Evolutionary conservation across 1,140 invertebrate species (phyloP).

Genomic region (Drosophila ficusphila): DNA sequence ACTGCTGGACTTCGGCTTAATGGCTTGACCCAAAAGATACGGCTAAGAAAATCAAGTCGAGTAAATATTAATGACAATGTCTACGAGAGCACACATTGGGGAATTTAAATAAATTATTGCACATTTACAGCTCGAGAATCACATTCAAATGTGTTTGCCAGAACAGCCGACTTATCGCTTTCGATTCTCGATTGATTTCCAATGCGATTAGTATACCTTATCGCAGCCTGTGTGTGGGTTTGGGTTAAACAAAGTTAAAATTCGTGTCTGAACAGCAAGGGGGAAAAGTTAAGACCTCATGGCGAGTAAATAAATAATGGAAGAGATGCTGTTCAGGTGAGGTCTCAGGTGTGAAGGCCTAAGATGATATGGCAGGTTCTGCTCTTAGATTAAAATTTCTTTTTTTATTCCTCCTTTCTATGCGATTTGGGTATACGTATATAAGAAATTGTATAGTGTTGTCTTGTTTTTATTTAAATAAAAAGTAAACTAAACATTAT

Average conservation of each 20-base stretch:
- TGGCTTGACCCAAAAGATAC: slow-evolving; percentile 62
- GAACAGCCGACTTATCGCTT: slow-evolving; percentile 65
- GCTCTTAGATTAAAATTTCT: neutral
- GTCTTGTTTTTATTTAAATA: neutral
- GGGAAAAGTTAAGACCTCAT: slow-evolving; percentile 39
- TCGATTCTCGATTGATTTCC: slow-evolving; percentile 74
- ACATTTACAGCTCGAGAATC: slow-evolving; percentile 75
- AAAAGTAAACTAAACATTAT: too few relatives aligned
- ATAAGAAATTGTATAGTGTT: too few relatives aligned
- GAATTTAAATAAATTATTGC: slow-evolving; percentile 81
- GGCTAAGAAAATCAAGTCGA: slow-evolving; percentile 41
- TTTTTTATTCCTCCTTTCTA: neutral
- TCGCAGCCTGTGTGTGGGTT: slow-evolving; percentile 1
- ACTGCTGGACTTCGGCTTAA: slow-evolving; percentile 38
- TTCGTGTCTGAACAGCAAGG: neutral
- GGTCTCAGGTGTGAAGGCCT: slow-evolving; percentile 21
- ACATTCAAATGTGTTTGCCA: slow-evolving; percentile 66
- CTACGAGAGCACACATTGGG: slow-evolving; percentile 63
- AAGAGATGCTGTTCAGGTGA: slow-evolving; percentile 38
- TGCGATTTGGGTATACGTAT: too few relatives aligned
- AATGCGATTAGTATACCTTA: slow-evolving; percentile 66
- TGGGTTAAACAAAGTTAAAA: slow-evolving; percentile 13
- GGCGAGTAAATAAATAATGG: slow-evolving; percentile 65
- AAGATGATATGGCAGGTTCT: slow-evolving; percentile 24
- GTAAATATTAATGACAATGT: slow-evolving; percentile 77